Evolutionary conservation across 2,113 vertebrate species (phyloP), one percentile per base, ranked within the genome.

Genomic region (Gallinago paraguaiae): DNA sequence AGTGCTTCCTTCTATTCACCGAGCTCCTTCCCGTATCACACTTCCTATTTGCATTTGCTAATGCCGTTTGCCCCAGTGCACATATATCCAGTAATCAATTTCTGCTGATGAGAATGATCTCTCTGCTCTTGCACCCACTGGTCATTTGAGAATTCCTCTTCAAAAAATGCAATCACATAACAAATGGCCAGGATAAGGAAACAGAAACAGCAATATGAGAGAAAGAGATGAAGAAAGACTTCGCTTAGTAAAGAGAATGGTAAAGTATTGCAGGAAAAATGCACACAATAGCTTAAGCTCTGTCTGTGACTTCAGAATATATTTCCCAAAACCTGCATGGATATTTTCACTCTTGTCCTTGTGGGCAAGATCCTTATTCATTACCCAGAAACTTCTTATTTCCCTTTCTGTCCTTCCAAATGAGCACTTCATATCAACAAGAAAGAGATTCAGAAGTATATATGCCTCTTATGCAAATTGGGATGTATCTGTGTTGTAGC

Each of bases 1-100:
- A 84, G 30, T 88, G 68, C 45, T 96, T 94, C 93, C 88, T 90
- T 84, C 86, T 76, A 65, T 75, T 86, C 88, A 64, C 53, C n/a
- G 15, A 33, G 69, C 70, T 79, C 60, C 88, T 93, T 94, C 79
- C 86, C 56, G 56, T 37, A 50, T 84, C 86, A 88, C 60, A 6
- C 46, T 60, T 88, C 71, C 75, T 77, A 78, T 71, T 94, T 68
- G 35, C 57, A 18, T 79, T 53, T 86, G 30, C 56, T 71, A 11
- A 28, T 41, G 64, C 51, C 33, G 15, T 78, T 95, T 88, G 68
- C 31, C 80, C 56, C 48, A 17, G 28, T 18, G 18, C 35, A 45
- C 57, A 46, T 23, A 84, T 10, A 65, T 18, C 83, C 65, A 79
- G 61, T 77, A 54, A 91, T 86, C 86, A 57, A 39, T 89, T 60